Base-by-base conservation (phyloP, 2,888 invertebrate genomes). In the Lucinisca nassula region DNA sequence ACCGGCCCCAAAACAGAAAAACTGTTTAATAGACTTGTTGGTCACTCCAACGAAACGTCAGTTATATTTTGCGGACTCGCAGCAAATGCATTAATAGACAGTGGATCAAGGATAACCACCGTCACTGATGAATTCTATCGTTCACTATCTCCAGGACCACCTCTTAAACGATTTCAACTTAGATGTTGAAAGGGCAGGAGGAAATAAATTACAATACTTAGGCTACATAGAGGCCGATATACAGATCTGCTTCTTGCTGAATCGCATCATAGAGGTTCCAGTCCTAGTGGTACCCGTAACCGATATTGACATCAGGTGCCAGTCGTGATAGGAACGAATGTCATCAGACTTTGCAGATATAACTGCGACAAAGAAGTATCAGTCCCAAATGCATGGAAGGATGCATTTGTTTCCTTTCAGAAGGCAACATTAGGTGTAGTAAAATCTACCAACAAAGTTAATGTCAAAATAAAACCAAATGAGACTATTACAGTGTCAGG, bases 51-150 rank as follows among this genome's bases (percentile, higher is more conserved):
- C 24, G 77, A 77, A 12, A 30, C 38, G 21, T 2, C 14, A 6
- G 30, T 75, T 75, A 12, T 2, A 27, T 40, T 75, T 3, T 45
- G 51, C 17, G 73, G 73, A 3, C 10, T 27, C 4, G 27, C 14
- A 58, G 35, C 45, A 17, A 40, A 73, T 17, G 74, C 81, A 27
- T 58, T 81, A 27, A 74, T 81, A 21, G 81, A 81, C 38, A 81
- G 70, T 10, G 81, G 81, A 38, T 81, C 74, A 24, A 73, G 35
- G 81, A 40, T 81, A 4, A 81, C 70, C 30, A 73, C 74, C n/a
- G 27, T 74, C 21, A 55, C 55, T 55, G 49, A 45, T 21, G 58
- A 58, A n/a, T 74, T 73, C 12, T 75, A 61, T 38, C n/a, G 35
- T 3, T 35, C 73, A 4, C 14, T 80, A 24, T 1, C 35, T 14